These are phyloP conservation scores for Nematostella vectensis DNA, from an alignment of 92 coral and sea anemone genomes.

Conservation along the genomic window DNA sequence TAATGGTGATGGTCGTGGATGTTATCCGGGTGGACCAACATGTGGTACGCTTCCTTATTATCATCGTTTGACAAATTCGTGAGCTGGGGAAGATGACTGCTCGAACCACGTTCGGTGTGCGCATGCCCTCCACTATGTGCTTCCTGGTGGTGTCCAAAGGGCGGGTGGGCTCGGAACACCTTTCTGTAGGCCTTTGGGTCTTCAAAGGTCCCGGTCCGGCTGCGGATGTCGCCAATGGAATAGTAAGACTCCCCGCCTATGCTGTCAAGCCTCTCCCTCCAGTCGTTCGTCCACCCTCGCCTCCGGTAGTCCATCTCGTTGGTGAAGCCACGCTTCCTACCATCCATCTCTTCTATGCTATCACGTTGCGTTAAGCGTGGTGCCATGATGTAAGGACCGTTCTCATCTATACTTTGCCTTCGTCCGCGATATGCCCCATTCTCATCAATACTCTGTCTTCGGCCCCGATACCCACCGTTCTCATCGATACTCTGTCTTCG, in stretches of 20 bases:
- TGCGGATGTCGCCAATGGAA: conserved; percentile 23
- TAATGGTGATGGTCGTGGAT: conserved; percentile 73
- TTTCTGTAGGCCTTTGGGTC: conserved; percentile 5
- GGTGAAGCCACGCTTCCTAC: conserved; percentile 14
- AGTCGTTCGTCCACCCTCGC: conserved; percentile 5
- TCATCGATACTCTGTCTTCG: conserved; percentile 12
- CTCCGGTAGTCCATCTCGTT: conserved; percentile 17
- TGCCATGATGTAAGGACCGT: conserved; percentile 14
- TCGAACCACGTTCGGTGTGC: not conserved
- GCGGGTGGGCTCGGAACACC: not conserved
- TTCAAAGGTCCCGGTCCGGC: conserved; percentile 14
- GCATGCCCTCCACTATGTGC: not conserved
- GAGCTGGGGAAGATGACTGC: conserved; percentile 1
- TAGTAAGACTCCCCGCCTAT: conserved; percentile 23
- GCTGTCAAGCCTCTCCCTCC: conserved; percentile 26
- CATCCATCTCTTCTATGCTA: conserved; percentile 20
- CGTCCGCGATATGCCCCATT: conserved; percentile 20
- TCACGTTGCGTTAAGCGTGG: conserved; percentile 13
- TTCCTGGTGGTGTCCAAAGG: not conserved
- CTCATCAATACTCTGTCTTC: conserved; percentile 26
- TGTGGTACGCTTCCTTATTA: conserved; percentile 33
- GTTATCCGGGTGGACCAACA: conserved; percentile 69
- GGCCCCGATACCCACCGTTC: conserved; percentile 7
- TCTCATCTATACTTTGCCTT: conserved; percentile 14
- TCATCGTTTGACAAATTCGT: not conserved